Percentiles rank a stretch among this genome's conserved stretches.
phyloP scores from a whole-genome alignment of 2,797 vertebrate species.

The Rhinoraja longicauda region DNA sequence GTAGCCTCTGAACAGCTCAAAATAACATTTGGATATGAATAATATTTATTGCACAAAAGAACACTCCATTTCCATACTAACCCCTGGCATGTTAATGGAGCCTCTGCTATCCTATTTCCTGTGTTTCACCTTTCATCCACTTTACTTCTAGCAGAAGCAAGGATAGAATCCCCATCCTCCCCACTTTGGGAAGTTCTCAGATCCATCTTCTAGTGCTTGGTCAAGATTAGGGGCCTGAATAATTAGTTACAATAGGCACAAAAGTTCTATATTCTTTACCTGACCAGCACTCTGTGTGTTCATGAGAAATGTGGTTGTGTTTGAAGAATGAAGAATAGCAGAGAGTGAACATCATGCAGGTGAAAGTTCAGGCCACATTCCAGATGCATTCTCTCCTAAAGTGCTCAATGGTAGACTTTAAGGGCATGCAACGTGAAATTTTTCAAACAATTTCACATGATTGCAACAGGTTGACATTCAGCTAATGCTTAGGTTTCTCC shows the following conservation, averaged over 20 bases:
- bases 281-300: neutral
- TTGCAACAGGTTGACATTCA: neutral
- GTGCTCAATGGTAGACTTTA: neutral
- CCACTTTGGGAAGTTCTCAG: neutral
- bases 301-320: neutral
- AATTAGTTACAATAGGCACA: no score
- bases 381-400: neutral
- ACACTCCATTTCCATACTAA: neutral
- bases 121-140: no score
- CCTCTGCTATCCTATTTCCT: no score
- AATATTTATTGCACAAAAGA: neutral
- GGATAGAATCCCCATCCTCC: no score
- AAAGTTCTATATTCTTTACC: no score
- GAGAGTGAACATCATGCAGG: neutral
- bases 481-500: neutral
- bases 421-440: neutral
- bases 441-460: neutral
- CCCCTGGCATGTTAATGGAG: neutral
- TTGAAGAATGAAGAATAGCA: neutral
- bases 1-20: neutral
- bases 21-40: neutral
- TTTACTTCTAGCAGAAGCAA: no score
- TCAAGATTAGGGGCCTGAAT: no score
- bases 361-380: neutral
- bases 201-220: neutral